Evolutionary conservation across 64 coral and sea anemone species (phyloP).

Genomic region (Platygyra sinensis): DNA sequence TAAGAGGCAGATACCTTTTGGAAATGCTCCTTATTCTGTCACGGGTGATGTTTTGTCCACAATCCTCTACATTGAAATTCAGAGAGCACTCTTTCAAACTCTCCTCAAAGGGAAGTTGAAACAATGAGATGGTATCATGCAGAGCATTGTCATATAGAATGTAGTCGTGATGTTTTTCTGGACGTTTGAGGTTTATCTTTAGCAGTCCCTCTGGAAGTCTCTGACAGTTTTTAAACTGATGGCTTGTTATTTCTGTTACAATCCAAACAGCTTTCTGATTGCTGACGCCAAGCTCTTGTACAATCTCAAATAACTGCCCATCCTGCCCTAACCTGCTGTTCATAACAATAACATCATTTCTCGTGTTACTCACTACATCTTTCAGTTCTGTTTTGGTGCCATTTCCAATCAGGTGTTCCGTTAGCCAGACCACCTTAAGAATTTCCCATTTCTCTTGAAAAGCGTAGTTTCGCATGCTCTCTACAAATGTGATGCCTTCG

Average conservation of each 20-base stretch:
- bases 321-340: neutral
- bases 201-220: neutral
- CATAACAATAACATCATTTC: neutral
- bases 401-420: neutral
- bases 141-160: neutral
- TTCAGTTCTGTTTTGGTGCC: neutral
- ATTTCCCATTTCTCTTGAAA: neutral
- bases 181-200: neutral
- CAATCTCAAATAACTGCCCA: neutral
- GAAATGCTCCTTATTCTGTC: neutral
- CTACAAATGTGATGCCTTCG: neutral
- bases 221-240: neutral
- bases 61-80: neutral
- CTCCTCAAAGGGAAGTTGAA: conserved; percentile 5
- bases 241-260: neutral
- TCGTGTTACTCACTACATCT: neutral
- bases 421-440: neutral
- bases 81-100: neutral
- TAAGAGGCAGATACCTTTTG: neutral
- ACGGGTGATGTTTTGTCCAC: neutral
- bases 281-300: neutral
- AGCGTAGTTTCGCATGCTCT: neutral
- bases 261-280: neutral
- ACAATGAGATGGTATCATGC: neutral
- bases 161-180: neutral